Percentiles rank a stretch among this genome's conserved stretches.
Evolutionary conservation across 2,797 vertebrate species (phyloP).

Genomic region (Helicolenus hilgendorfi): DNA sequence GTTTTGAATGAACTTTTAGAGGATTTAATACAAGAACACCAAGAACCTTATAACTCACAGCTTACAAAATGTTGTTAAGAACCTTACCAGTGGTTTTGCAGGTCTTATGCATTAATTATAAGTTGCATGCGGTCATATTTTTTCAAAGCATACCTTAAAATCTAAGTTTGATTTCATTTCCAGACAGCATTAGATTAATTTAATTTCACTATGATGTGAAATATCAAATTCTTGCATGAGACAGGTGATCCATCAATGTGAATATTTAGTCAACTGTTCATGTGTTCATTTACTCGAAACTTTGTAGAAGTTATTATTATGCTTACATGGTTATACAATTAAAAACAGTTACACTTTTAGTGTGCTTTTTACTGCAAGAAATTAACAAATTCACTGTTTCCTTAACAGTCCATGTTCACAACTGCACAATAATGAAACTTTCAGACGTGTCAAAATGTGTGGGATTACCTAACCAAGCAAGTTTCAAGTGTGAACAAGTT

Average conservation of each 20-base stretch:
- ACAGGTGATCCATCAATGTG: not conserved
- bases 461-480: slow-evolving; percentile 55
- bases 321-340: not conserved
- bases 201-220: not conserved
- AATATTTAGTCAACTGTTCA: not conserved
- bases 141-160: not conserved
- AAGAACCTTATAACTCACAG: not conserved
- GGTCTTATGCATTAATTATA: not conserved
- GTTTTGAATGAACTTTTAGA: not conserved
- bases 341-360: not conserved
- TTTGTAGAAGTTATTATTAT: not conserved
- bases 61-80: not conserved
- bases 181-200: not conserved
- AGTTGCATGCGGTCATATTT: not conserved
- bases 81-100: not conserved
- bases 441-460: slow-evolving; percentile 33
- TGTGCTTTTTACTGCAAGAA: not conserved
- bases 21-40: not conserved
- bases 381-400: slow-evolving; percentile 3
- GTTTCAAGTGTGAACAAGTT: slow-evolving; percentile 22
- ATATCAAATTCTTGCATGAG: not conserved
- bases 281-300: not conserved
- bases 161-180: not conserved
- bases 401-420: slow-evolving; percentile 21
- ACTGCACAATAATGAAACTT: slow-evolving; percentile 48